Conservation (phyloP, 2,797 vertebrate genomes). For the Agapornis canus region DNA sequence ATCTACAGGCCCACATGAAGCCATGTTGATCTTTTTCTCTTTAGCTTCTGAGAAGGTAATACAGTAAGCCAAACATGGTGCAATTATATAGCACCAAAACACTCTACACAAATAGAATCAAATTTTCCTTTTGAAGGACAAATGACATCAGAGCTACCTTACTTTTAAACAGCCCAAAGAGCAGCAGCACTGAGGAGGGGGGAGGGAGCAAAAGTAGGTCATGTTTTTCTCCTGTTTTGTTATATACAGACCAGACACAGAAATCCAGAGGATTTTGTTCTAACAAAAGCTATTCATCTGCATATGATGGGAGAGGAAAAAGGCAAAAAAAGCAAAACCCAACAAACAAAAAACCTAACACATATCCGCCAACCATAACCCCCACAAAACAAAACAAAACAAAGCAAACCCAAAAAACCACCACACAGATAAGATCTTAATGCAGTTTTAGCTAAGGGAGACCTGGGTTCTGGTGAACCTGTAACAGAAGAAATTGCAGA, state of each 20-base stretch:
- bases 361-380: not conserved
- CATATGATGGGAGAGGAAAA: not conserved
- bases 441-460: not conserved
- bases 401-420: not conserved
- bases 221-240: not conserved
- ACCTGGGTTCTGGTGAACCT: accelerated
- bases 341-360: not conserved
- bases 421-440: not conserved
- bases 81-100: not conserved
- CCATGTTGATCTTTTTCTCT: not conserved
- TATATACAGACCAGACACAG: not conserved
- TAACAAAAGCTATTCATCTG: not conserved
- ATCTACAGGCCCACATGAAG: not conserved
- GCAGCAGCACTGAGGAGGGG: not conserved
- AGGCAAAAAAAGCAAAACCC: not conserved
- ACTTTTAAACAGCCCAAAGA: not conserved
- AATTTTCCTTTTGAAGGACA: not conserved
- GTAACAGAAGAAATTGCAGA: not conserved
- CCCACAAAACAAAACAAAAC: not conserved
- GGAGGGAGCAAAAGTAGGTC: not conserved
- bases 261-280: not conserved
- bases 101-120: not conserved
- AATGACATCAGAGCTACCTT: not conserved
- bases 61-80: not conserved
- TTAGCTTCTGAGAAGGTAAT: not conserved